Evolutionary conservation across 2,113 vertebrate species (phyloP).

Genomic region (Corythoichthys intestinalis): DNA sequence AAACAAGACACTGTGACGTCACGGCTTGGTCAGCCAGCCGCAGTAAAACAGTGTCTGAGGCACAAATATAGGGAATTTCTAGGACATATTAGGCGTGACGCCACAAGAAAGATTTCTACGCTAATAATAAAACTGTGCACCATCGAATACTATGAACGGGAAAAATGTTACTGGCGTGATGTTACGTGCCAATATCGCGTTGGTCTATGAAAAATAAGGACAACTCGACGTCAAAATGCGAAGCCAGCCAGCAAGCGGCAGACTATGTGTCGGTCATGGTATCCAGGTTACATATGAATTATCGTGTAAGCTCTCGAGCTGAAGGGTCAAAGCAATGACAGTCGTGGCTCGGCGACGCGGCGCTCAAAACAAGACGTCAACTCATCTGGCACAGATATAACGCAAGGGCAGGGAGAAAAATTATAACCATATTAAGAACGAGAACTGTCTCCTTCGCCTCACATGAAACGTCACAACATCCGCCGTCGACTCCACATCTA

Average conservation of each 20-base stretch:
- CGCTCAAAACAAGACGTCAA: conserved; percentile 23
- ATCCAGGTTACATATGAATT: conserved; percentile 66
- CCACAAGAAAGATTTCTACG: background rate
- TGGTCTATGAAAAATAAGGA: background rate
- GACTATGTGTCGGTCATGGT: background rate
- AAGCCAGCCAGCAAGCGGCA: conserved; percentile 16
- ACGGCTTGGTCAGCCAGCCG: conserved; percentile 42
- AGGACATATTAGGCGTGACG: too few relatives aligned
- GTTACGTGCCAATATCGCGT: background rate
- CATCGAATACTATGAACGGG: background rate
- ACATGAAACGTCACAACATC: conserved; percentile 48
- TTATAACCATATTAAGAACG: background rate
- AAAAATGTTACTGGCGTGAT: background rate
- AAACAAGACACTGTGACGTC: conserved; percentile 57
- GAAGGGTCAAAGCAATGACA: conserved; percentile 78
- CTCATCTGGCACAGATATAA: background rate
- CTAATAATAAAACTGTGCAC: background rate
- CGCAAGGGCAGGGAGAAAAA: background rate
- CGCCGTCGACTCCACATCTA: conserved; percentile 52
- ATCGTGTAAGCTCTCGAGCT: conserved; percentile 56
- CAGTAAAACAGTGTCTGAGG: conserved; percentile 9
- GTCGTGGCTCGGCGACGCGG: conserved; percentile 52
- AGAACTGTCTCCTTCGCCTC: conserved; percentile 15
- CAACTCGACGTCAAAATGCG: background rate
- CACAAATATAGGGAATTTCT: conserved; percentile 22